Evolutionary conservation across 2,113 vertebrate species (phyloP), one percentile per base, ranked within the genome.

Genomic region (Beaufortia kweichowensis): DNA sequence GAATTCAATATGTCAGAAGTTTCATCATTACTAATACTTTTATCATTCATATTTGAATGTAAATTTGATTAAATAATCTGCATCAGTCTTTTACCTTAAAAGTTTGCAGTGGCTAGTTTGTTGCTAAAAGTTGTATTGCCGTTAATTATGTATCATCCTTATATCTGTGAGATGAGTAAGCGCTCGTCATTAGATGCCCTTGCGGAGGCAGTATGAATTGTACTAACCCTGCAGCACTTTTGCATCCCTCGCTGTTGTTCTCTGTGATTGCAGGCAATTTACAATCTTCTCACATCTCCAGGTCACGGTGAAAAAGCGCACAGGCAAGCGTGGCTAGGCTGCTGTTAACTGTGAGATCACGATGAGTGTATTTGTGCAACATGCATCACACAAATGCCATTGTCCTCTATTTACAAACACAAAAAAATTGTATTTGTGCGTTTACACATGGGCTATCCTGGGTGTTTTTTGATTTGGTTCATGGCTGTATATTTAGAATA

Each of bases 101-200:
- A 9, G 29, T 55, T 55, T 35, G 11, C 29, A 23, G 8, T 24
- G 48, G 12, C 43, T 31, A 75, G 29, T 33, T 39, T 35, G 59
- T 53, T 21, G 14, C 73, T 55, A 24, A 2, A 81, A 76, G 69
- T 82, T 85, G 82, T 78, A 68, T 72, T 77, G 71, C 55, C 66
- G 83, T 87, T 77, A 86, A 86, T 87, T 81, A 87, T 87, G 75
- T 71, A 87, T 84, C 75, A 82, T 79, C 53, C 59, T 19, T 61
- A 21, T 74, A 9, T 61, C 29, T 68, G 15, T 65, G 66, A 55
- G 53, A 62, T 35, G 70, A 78, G 70, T 75, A 63, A 83, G 83
- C 68, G 79, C 73, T 85, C 75, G 69, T 85, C 63, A 83, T 85
- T 61, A 79, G 81, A 50, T 61, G 53, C 33, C 28, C 56, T 67